Base-by-base conservation (phyloP, 2,113 vertebrate genomes). In the Perccottus glenii region DNA sequence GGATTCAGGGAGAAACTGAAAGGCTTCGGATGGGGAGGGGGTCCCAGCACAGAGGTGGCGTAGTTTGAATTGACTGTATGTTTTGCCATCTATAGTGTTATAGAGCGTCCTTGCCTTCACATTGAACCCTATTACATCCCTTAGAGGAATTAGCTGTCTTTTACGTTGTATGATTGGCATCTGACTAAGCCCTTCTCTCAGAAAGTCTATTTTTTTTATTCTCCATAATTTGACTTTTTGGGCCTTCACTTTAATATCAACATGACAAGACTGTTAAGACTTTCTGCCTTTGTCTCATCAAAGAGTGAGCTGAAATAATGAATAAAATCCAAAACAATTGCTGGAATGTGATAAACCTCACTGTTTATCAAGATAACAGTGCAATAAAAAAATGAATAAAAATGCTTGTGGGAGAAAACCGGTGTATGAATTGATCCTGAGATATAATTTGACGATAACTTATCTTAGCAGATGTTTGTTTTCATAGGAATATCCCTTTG, bases 41-140 rank as follows among this genome's bases (percentile, higher is more conserved):
- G 70, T 87, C 84, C 85, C 90, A 80, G 68, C 80, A 76, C 87
- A 81, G 84, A 36, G 75, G 60, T 42, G 61, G 3, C 74, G 74
- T 77, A 85, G 77, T 90, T 83, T 70, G 78, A 87, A 85, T 87
- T 83, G 80, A 85, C 89, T 88, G 75, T 73, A 77, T 73, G 82
- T 87, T 87, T 76, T 79, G 75, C 84, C 71, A 12, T 86, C 76
- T 75, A 7, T 73, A 27, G 59, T 62, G 75, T 27, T 27, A n/a
- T 53, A 75, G n/a, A 60, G 71, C 45, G 88, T 89, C 89, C 88
- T 91, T 91, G 90, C 77, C 85, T 91, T 92, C 89, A 90, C 90
- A 87, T 91, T 93, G 91, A 92, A 92, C 89, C 85, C 87, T 47
- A 85, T 77, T 86, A 81, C 77, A 72, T 83, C 77, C 78, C 88